Evolutionary conservation across 1,140 invertebrate species (phyloP).

Genomic region (Achroia grisella): DNA sequence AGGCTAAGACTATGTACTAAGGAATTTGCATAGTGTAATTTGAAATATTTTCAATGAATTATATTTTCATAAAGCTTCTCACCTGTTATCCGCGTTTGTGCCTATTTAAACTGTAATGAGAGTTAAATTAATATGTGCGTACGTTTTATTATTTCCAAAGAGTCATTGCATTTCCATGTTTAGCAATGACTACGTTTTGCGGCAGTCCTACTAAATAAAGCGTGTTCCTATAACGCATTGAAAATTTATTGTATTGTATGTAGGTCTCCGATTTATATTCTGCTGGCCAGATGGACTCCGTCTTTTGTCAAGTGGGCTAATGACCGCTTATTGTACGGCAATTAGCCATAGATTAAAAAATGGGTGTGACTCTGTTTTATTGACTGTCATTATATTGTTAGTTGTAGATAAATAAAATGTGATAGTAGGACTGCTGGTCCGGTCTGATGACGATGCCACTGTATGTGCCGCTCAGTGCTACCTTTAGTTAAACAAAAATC

Average conservation of each 20-base stretch:
- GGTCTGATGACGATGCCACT: constrained; percentile 29
- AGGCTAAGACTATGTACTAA: constrained; percentile 29
- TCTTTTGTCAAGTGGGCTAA: neutral
- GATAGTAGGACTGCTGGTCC: constrained; percentile 51
- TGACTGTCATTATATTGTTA: constrained; percentile 58
- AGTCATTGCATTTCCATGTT: constrained; percentile 46
- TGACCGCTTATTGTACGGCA: neutral
- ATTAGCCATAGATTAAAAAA: constrained; percentile 10
- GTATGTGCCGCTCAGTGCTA: neutral
- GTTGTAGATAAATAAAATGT: constrained; percentile 38
- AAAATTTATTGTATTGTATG: constrained; percentile 2
- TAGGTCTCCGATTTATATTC: constrained; percentile 16
- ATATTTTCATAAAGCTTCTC: constrained; percentile 63
- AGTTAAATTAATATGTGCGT: constrained; percentile 34
- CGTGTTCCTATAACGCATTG: constrained; percentile 10
- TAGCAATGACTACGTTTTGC: constrained; percentile 32
- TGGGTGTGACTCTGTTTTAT: constrained; percentile 33
- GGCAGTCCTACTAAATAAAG: constrained; percentile 47
- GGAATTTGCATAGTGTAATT: constrained; percentile 24
- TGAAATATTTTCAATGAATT: constrained; percentile 39
- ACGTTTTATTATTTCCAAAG: constrained; percentile 30
- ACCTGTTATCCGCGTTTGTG: constrained; percentile 48
- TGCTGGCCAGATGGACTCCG: constrained; percentile 30
- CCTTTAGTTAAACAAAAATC: neutral
- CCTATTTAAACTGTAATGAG: constrained; percentile 41